Evolutionary conservation across 2,113 vertebrate genomes (phyloP).

Genomic region (Albula glossodonta): DNA sequence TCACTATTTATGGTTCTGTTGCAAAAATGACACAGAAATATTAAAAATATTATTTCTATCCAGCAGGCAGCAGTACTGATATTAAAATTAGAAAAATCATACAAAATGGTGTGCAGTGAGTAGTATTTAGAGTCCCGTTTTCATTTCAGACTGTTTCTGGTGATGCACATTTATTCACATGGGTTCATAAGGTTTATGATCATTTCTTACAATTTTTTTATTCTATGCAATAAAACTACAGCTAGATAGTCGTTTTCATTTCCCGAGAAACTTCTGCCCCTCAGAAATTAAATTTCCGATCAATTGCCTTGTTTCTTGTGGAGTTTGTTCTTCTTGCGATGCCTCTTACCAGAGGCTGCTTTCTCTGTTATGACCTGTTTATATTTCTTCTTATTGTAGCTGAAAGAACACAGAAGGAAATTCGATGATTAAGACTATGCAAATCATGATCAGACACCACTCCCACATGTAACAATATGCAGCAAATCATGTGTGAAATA

Average conservation of each 20-base stretch:
- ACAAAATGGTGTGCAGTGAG: background rate
- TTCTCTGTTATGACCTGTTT: conserved; percentile 85
- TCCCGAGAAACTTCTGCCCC: background rate
- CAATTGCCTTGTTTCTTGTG: conserved; percentile 61
- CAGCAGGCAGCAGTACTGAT: background rate
- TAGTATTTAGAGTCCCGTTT: background rate
- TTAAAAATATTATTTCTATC: background rate
- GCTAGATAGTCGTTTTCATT: background rate
- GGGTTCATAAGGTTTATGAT: background rate
- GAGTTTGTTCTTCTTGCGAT: conserved; percentile 86
- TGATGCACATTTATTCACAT: background rate
- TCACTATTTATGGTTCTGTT: background rate
- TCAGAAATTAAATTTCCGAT: background rate
- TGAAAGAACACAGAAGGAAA: conserved; percentile 56
- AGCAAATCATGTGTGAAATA: too few relatives aligned
- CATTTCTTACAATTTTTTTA: background rate
- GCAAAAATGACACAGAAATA: background rate
- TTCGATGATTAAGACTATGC: background rate
- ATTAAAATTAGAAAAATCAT: background rate
- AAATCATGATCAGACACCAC: background rate
- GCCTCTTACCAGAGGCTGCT: conserved; percentile 83
- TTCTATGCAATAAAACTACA: background rate
- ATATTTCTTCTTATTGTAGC: conserved; percentile 91
- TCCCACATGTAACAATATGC: background rate
- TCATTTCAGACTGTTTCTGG: background rate